Evolutionary conservation across 1,140 invertebrate genomes (phyloP).

Genomic region (Zaprionus gabonicus): DNA sequence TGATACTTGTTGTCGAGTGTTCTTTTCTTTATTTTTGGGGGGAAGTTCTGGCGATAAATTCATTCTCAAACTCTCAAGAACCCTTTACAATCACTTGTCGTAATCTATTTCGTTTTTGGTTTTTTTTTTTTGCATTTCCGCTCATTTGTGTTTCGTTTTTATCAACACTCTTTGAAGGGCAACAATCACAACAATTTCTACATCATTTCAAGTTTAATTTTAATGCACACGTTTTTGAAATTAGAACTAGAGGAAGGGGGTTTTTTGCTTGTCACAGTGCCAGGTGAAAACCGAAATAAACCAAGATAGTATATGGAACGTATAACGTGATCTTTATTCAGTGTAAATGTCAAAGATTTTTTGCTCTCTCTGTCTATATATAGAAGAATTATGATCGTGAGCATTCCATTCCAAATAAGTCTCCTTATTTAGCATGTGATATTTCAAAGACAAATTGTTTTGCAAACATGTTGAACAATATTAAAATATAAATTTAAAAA

Average conservation of each 20-base stretch:
- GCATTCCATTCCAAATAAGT: constrained; percentile 47
- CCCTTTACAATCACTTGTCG: constrained; percentile 17
- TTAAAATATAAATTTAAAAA: no score
- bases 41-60: constrained; percentile 27
- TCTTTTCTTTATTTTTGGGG: constrained; percentile 3
- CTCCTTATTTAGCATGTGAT: neutral
- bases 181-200: neutral
- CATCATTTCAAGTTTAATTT: constrained; percentile 13
- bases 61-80: neutral
- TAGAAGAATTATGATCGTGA: constrained; percentile 62
- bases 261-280: constrained; percentile 53
- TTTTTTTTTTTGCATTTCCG: constrained; percentile 39
- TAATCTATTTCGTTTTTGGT: constrained; percentile 20
- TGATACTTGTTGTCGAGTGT: neutral
- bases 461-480: no score
- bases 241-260: constrained; percentile 1
- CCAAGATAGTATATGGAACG: constrained; percentile 6
- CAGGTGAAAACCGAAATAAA: constrained; percentile 69
- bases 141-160: constrained; percentile 17
- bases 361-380: constrained; percentile 18
- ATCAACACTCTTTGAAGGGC: constrained; percentile 13
- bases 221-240: constrained; percentile 32
- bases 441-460: no score
- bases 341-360: constrained; percentile 5
- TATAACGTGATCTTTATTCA: constrained; percentile 33